Conservation (phyloP, 2,888 invertebrate species). For the Quadroppia sp. region DNA sequence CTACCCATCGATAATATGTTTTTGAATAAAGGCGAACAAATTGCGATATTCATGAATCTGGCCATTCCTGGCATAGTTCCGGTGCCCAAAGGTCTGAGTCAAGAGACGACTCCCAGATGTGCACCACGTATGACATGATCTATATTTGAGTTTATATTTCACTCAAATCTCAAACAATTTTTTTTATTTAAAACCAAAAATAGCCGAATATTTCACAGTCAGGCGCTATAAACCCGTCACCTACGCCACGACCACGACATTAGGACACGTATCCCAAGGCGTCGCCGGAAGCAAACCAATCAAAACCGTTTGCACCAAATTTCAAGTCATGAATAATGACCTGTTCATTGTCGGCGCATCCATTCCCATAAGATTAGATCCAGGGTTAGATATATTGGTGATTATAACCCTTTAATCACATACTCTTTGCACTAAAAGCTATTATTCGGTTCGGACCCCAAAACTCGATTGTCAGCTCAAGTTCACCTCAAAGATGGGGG, state of each 20-base stretch:
- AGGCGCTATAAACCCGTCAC: slow-evolving; percentile 47
- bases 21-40: slow-evolving; percentile 47
- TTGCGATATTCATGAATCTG: slow-evolving; percentile 49
- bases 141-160: neutral
- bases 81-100: slow-evolving; percentile 46
- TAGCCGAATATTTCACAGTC: slow-evolving; percentile 45
- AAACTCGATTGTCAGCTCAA: slow-evolving; percentile 48
- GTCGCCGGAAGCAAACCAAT: slow-evolving; percentile 44
- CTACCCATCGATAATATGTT: slow-evolving; percentile 43
- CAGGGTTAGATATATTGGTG: slow-evolving; percentile 35
- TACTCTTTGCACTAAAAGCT: slow-evolving; percentile 40
- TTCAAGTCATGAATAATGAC: slow-evolving; percentile 47
- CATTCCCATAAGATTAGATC: slow-evolving; percentile 48
- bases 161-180: slow-evolving; percentile 3
- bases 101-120: slow-evolving; percentile 41
- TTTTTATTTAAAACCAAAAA: neutral
- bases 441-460: slow-evolving; percentile 48
- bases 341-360: slow-evolving; percentile 48
- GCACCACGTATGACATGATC: slow-evolving; percentile 38
- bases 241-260: slow-evolving; percentile 45
- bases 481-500: slow-evolving; percentile 46
- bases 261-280: slow-evolving; percentile 30
- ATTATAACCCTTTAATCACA: neutral
- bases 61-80: slow-evolving; percentile 48
- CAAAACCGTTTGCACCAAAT: slow-evolving; percentile 47